Evolutionary conservation across 37 sponge, comb jelly and placozoan species (phyloP).

Genomic region (Spongilla lacustris): DNA sequence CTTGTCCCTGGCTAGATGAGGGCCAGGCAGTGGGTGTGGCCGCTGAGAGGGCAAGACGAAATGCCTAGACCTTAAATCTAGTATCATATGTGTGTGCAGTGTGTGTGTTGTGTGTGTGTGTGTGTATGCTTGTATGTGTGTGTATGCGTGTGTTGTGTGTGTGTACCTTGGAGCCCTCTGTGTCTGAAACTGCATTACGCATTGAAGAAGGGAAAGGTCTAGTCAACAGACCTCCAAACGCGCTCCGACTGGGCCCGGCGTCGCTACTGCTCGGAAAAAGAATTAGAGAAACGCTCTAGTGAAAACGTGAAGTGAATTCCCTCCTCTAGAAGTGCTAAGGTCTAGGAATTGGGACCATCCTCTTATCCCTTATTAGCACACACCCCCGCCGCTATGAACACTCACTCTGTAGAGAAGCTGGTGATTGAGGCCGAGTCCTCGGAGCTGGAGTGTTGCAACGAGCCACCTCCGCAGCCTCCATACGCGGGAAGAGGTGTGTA

Average conservation of each 20-base stretch:
- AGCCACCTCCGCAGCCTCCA: conserved; percentile 49
- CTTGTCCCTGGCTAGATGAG: conserved; percentile 5
- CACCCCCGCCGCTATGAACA: not conserved
- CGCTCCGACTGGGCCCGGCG: conserved; percentile 6
- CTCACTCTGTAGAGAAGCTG: conserved; percentile 60
- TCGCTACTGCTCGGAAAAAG: conserved; percentile 29
- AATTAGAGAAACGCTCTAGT: not conserved
- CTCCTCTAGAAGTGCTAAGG: not conserved
- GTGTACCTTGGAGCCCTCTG: conserved; percentile 28
- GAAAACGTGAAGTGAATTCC: not conserved
- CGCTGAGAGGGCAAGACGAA: conserved; percentile 20
- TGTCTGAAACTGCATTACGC: conserved; percentile 44
- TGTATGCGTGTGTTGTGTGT: too few relatives aligned
- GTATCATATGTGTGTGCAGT: too few relatives aligned
- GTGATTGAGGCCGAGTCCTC: conserved; percentile 61
- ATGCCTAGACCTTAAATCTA: too few relatives aligned
- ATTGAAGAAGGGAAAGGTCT: conserved; percentile 13
- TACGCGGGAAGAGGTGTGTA: conserved; percentile 16
- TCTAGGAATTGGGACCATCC: not conserved
- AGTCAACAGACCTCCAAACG: conserved; percentile 1
- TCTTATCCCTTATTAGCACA: not conserved
- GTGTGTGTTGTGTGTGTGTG: not conserved
- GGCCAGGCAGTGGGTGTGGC: not conserved
- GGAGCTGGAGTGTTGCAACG: conserved; percentile 48
- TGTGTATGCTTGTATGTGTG: not conserved